phyloP scores from a whole-genome alignment of 2,797 vertebrate genomes.

The Okamejei kenojei region DNA sequence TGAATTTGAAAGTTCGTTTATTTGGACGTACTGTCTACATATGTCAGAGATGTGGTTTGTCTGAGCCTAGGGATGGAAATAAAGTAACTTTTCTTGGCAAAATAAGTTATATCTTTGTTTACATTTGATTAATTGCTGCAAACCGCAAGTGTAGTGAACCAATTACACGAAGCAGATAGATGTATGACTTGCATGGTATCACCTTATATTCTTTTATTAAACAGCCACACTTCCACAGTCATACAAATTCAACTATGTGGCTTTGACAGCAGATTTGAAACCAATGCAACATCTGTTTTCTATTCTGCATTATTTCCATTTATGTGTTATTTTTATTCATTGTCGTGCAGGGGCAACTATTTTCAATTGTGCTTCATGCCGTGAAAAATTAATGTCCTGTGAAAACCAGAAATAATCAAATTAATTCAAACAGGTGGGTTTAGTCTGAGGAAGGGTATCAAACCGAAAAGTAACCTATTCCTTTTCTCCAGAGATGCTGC shows the following conservation, averaged over 20 bases:
- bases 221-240: not conserved
- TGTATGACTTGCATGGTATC: not conserved
- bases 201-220: constrained; percentile 4
- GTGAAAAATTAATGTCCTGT: constrained; percentile 71
- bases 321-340: constrained; percentile 82
- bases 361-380: constrained; percentile 73
- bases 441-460: too few species aligned
- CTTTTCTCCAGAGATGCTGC: too few species aligned
- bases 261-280: constrained; percentile 70
- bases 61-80: not conserved
- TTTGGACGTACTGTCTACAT: too few species aligned
- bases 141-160: constrained; percentile 4
- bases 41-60: not conserved
- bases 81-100: constrained; percentile 12
- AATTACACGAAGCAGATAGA: constrained; percentile 6
- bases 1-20: not conserved
- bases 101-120: not conserved
- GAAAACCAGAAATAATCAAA: constrained; percentile 59
- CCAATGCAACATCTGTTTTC: constrained; percentile 76
- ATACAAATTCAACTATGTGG: constrained; percentile 73
- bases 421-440: constrained; percentile 60
- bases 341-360: constrained; percentile 73
- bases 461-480: too few species aligned
- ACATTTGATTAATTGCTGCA: constrained; percentile 16
- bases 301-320: constrained; percentile 77